These are phyloP conservation scores for Tortrix viridana DNA, from an alignment of 2,888 invertebrate species.

Conservation along the genomic window DNA sequence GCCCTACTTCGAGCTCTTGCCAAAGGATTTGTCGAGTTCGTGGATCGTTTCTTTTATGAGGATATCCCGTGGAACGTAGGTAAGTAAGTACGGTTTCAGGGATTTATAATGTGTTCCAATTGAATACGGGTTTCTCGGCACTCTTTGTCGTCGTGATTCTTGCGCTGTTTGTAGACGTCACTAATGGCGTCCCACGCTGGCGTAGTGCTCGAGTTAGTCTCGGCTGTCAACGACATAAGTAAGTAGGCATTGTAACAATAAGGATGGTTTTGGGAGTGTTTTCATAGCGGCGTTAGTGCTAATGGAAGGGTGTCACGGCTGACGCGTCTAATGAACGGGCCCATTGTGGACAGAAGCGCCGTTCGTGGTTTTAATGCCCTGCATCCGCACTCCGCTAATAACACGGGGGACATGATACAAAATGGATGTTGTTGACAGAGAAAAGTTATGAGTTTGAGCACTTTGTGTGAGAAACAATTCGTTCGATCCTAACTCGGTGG, in stretches of 20 bases:
- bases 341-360: conserved; percentile 76
- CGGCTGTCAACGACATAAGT: conserved; percentile 78
- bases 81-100: conserved; percentile 76
- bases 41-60: conserved; percentile 80
- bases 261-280: conserved; percentile 73
- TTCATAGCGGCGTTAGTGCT: conserved; percentile 71
- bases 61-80: conserved; percentile 73
- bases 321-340: conserved; percentile 77
- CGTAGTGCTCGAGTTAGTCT: conserved; percentile 60
- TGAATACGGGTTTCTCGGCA: conserved; percentile 55
- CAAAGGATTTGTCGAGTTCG: conserved; percentile 81
- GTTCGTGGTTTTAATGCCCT: conserved; percentile 65
- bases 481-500: not conserved
- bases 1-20: conserved; percentile 81
- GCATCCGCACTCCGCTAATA: conserved; percentile 35
- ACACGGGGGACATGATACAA: conserved; percentile 31
- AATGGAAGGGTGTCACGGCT: conserved; percentile 78
- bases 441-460: conserved; percentile 36
- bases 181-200: conserved; percentile 28
- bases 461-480: conserved; percentile 6
- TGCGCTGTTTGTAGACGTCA: conserved; percentile 37
- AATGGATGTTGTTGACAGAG: conserved; percentile 40
- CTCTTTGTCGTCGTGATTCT: conserved; percentile 50
- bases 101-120: conserved; percentile 75
- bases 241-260: conserved; percentile 75